A percentile compares a stretch with the other conserved stretches of the same genome.
Evolutionary conservation across 2,113 vertebrate species (phyloP).

Genomic region (Percina caprodes): DNA sequence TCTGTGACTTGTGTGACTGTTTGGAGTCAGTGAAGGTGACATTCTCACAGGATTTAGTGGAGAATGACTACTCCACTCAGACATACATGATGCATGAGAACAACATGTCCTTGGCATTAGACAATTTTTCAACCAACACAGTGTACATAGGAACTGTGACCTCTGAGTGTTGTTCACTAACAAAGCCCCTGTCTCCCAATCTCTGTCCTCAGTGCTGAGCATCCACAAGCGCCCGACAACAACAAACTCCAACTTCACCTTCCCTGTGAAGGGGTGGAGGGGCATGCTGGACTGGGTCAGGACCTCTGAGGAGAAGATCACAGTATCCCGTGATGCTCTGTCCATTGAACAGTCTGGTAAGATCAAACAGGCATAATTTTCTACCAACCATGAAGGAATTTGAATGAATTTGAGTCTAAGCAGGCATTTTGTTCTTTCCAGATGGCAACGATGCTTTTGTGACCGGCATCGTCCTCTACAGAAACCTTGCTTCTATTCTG

Average conservation of each 20-base stretch:
- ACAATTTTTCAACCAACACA: background rate
- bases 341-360: conserved; percentile 91
- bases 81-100: conserved; percentile 34
- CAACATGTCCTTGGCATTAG: conserved; percentile 31
- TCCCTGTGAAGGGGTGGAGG: conserved; percentile 97
- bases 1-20: conserved; percentile 26
- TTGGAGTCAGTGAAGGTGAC: conserved; percentile 32
- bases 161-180: conserved; percentile 17
- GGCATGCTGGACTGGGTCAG: conserved; percentile 95
- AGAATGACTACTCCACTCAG: conserved; percentile 3
- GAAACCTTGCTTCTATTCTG: conserved; percentile 92
- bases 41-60: conserved; percentile 38
- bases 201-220: conserved; percentile 87
- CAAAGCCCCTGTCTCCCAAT: conserved; percentile 9
- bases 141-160: background rate
- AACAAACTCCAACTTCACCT: conserved; percentile 91
- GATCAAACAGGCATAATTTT: conserved; percentile 5
- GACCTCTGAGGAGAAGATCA: conserved; percentile 94
- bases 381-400: background rate
- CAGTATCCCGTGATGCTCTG: conserved; percentile 90
- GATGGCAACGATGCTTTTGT: conserved; percentile 91
- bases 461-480: conserved; percentile 95
- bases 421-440: conserved; percentile 58
- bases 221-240: conserved; percentile 94
- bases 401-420: conserved; percentile 18